Percentiles rank a stretch among this genome's conserved stretches.
Conservation (phyloP, 2,113 vertebrate species). For the Meles meles region DNA sequence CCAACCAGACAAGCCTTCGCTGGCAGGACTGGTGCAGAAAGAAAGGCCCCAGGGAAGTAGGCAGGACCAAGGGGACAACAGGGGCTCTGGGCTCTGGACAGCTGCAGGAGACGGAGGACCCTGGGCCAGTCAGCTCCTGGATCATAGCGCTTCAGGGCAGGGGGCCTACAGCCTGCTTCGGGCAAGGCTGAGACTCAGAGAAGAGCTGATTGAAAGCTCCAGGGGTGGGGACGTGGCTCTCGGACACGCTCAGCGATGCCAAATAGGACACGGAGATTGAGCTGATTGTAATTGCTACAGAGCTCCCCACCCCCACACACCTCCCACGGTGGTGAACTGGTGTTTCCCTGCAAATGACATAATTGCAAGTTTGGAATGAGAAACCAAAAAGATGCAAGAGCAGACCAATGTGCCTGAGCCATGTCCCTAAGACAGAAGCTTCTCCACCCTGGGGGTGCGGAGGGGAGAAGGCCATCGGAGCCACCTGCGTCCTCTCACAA, state of each 20-base stretch:
- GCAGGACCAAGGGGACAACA: too few relatives aligned
- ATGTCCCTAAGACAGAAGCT: neutral
- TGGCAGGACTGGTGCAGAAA: neutral
- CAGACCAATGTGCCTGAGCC: fast-evolving
- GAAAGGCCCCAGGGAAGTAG: neutral
- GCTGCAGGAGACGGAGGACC: neutral
- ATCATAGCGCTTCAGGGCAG: too few relatives aligned
- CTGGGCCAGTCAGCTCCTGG: fast-evolving
- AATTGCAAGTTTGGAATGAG: neutral
- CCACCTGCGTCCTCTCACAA: fast-evolving
- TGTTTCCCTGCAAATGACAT: neutral
- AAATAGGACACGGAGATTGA: neutral
- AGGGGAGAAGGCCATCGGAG: neutral
- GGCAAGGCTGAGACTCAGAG: neutral
- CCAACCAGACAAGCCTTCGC: too few relatives aligned
- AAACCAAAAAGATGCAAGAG: neutral
- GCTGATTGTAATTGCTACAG: neutral
- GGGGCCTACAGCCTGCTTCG: too few relatives aligned
- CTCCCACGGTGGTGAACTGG: fast-evolving
- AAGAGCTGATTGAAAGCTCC: neutral
- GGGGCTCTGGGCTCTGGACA: fast-evolving
- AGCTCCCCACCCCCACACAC: neutral
- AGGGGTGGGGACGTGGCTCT: neutral
- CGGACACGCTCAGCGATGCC: neutral
- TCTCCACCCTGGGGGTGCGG: fast-evolving